Percentiles rank a stretch among this genome's conserved stretches.
These are phyloP conservation scores for Ostrea edulis DNA, from an alignment of 1,140 invertebrate species.

Conservation along the genomic window DNA sequence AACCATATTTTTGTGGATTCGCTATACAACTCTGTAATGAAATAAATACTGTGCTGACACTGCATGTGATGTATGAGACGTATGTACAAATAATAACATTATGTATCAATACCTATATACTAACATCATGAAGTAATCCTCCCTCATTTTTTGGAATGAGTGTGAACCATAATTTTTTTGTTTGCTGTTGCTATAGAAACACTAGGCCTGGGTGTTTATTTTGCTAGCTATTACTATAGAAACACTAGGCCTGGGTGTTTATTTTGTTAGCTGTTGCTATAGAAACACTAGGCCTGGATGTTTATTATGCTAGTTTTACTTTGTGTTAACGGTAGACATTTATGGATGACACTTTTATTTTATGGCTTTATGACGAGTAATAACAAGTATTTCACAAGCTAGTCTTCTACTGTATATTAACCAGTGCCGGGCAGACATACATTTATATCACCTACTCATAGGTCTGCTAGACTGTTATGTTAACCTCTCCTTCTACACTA, in stretches of 20 bases:
- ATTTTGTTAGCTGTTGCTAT: too few species aligned
- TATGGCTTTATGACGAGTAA: too few species aligned
- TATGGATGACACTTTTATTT: not conserved
- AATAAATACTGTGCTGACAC: not conserved
- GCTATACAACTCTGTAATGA: not conserved
- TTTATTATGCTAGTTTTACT: not conserved
- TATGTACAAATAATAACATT: not conserved
- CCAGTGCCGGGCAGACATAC: not conserved
- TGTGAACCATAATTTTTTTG: not conserved
- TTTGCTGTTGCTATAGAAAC: not conserved
- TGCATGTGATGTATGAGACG: not conserved
- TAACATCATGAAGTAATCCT: not conserved
- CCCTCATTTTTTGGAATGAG: not conserved
- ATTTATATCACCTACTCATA: not conserved
- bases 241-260: too few species aligned
- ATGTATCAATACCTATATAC: not conserved
- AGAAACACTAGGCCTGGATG: too few species aligned
- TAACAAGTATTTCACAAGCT: not conserved
- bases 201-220: not conserved
- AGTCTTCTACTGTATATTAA: not conserved
- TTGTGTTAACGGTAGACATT: not conserved
- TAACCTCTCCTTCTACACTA: too few species aligned
- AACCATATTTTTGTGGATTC: not conserved
- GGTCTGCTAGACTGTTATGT: not conserved
- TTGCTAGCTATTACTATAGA: too few species aligned